Evolutionary conservation across 2,888 invertebrate genomes (phyloP).

Genomic region (Aspidapion aeneum): DNA sequence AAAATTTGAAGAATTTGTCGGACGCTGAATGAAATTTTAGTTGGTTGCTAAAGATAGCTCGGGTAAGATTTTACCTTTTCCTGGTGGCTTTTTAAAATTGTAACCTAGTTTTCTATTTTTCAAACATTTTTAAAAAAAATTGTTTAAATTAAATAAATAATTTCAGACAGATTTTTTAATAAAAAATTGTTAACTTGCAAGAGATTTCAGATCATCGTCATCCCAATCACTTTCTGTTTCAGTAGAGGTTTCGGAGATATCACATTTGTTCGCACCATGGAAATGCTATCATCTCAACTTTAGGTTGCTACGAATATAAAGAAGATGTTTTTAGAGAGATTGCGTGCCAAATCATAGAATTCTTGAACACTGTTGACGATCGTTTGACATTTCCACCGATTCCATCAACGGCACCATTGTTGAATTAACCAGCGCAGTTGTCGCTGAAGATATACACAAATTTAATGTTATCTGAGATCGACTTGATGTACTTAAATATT

Average conservation of each 20-base stretch:
- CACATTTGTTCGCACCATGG: background rate
- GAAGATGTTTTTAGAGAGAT: conserved; percentile 2
- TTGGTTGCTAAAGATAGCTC: no score
- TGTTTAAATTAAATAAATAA: no score
- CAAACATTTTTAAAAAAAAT: no score
- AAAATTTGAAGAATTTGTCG: no score
- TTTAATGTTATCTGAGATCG: background rate
- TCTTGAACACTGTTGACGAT: background rate
- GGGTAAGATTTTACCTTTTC: no score
- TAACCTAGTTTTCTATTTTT: no score
- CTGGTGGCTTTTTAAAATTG: no score
- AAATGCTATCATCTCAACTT: background rate
- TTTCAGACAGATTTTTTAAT: no score
- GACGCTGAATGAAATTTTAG: no score
- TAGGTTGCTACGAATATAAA: background rate
- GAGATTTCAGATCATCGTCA: background rate
- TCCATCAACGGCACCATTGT: background rate
- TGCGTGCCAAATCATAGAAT: background rate
- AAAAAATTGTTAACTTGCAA: no score
- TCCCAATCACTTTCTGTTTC: conserved; percentile 2
- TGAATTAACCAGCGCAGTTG: background rate
- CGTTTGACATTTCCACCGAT: background rate
- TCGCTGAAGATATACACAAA: background rate
- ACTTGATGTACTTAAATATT: background rate
- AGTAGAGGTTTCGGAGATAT: background rate